Conservation (phyloP, 2,113 vertebrate species). For the Nothoprocta perdicaria region DNA sequence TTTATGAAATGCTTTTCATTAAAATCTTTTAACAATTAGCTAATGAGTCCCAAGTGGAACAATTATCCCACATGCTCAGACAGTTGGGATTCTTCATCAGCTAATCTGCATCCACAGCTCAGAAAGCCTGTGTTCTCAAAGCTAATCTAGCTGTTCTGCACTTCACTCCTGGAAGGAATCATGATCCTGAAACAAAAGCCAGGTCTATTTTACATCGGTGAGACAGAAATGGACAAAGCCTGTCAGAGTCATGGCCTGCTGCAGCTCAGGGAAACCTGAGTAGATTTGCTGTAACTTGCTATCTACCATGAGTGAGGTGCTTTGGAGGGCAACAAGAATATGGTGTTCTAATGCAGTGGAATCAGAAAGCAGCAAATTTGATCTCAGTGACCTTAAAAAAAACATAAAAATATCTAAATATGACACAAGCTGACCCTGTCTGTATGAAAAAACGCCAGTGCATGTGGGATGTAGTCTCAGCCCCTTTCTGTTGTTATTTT, state of each 20-base stretch:
- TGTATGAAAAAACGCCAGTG: not conserved
- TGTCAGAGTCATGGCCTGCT: not conserved
- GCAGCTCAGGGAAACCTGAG: not conserved
- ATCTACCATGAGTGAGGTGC: not conserved
- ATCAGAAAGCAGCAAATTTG: not conserved
- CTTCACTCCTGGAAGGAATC: not conserved
- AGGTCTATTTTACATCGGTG: not conserved
- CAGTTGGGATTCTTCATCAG: constrained; percentile 42
- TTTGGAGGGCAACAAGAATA: not conserved
- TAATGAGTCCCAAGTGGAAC: constrained; percentile 69
- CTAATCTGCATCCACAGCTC: not conserved
- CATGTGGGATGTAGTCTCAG: not conserved
- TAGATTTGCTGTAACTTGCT: not conserved
- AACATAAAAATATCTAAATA: not conserved
- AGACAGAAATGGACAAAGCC: not conserved
- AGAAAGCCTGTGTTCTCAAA: not conserved
- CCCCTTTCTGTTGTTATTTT: not conserved
- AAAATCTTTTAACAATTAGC: constrained; percentile 61
- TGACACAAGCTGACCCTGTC: not conserved
- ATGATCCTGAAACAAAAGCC: not conserved
- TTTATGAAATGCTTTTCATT: constrained; percentile 62
- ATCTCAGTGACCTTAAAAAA: not conserved
- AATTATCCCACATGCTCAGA: constrained; percentile 36
- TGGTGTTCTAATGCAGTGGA: not conserved
- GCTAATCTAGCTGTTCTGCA: not conserved